Base-by-base conservation (phyloP, 1,140 invertebrate genomes). In the Ips nitidus region DNA sequence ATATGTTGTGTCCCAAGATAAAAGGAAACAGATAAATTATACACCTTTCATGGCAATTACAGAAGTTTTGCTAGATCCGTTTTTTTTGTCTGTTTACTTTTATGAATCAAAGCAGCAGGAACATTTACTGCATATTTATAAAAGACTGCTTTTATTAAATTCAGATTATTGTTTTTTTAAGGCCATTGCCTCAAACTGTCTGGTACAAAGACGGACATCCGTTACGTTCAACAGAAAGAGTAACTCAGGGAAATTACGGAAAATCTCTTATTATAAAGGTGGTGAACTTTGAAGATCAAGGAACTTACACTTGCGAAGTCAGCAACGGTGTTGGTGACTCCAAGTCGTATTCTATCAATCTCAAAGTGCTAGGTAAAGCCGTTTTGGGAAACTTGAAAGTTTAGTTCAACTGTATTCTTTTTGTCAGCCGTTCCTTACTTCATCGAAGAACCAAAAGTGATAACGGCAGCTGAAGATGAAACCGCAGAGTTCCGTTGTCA, bases 391-490 rank as follows among this genome's bases (percentile, higher is more conserved):
- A 62, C 8, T 41, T 36, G 7, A 61, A 6, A 53, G 7, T 50
- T 3, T 22, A 50, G 45, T 50, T 50, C 7, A 50, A 50, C 45
- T 50, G 45, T 8, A 3, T 50, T 3, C 1, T 50, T 8, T 22
- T 22, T 22, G 22, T 66, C 81, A 91, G 91, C 96, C 41, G 87
- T 90, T 41, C 97, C 96, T 1, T 98, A 93, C 80, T 99, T 98
- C 84, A 93, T 90, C 4, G 86, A 88, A n/a, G 93, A 97, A 78
- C 97, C 96, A 1, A 88, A 94, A 78, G 89, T 94, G 72, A 85
- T 91, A 55, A 94, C 94, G 75, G 90, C 90, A 2, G 94, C 96
- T 8, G 95, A 98, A 83, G 95, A 92, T 57, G 96, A 98, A 79
- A 91, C 87, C 5, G 91, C 92, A 0, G 87, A 88, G 72, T 95